Evolutionary conservation across 2,888 invertebrate species (phyloP).

Genomic region (Amorpha juglandis): DNA sequence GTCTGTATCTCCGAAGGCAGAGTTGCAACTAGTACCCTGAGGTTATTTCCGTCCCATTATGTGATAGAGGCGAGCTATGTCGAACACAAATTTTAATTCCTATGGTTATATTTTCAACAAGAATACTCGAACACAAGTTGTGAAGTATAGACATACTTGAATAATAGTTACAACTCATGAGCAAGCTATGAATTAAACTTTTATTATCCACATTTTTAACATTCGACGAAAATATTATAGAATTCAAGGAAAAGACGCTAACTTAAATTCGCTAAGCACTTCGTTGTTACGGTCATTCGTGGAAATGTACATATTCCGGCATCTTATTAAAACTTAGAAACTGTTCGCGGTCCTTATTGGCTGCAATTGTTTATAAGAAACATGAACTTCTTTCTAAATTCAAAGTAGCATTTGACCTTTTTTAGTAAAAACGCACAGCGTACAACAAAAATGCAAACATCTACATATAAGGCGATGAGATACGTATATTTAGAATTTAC

Average conservation of each 20-base stretch:
- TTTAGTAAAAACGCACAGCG: neutral
- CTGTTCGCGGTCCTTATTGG: neutral
- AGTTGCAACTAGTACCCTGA: too few species aligned
- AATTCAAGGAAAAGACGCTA: neutral
- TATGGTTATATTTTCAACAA: too few species aligned
- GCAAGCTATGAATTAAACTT: too few species aligned
- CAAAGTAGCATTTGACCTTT: neutral
- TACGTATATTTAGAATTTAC: neutral
- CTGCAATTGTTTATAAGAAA: constrained; percentile 18
- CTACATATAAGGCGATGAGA: neutral
- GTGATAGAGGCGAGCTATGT: too few species aligned
- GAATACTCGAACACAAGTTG: too few species aligned
- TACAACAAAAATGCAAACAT: constrained; percentile 1
- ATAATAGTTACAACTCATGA: too few species aligned
- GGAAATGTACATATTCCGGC: neutral
- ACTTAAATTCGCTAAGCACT: neutral
- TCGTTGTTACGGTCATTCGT: constrained; percentile 4
- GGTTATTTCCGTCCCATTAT: too few species aligned
- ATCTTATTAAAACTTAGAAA: constrained; percentile 20
- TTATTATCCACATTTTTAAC: too few species aligned
- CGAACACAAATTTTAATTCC: too few species aligned
- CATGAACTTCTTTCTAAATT: neutral
- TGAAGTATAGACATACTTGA: too few species aligned
- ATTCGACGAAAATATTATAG: neutral
- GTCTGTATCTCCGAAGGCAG: too few species aligned